Evolutionary conservation across 2,888 invertebrate genomes (phyloP).

Genomic region (Pandemis corylana): DNA sequence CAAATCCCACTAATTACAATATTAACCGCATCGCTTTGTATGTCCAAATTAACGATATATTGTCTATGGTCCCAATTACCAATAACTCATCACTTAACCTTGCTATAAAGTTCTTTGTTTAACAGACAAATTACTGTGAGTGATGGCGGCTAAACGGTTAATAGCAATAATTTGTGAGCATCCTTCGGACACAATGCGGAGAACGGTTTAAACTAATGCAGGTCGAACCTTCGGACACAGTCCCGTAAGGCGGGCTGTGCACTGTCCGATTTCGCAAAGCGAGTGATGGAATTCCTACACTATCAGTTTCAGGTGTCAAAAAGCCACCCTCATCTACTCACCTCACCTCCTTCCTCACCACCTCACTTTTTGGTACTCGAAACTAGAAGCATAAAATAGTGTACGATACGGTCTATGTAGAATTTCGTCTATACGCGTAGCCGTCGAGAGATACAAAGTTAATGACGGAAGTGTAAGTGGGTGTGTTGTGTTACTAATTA

Average conservation of each 20-base stretch:
- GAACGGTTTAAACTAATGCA: conserved; percentile 49
- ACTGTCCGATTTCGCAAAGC: background rate
- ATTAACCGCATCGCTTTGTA: background rate
- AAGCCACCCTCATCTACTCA: no score
- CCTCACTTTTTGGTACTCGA: no score
- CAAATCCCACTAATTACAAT: conserved; percentile 7
- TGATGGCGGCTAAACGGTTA: conserved; percentile 37
- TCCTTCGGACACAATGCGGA: conserved; percentile 60
- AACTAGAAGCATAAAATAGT: no score
- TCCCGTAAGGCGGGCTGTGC: conserved; percentile 31
- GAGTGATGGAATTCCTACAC: background rate
- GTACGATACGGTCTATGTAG: no score
- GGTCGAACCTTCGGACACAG: conserved; percentile 56
- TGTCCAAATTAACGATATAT: conserved; percentile 5
- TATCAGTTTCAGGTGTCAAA: no score
- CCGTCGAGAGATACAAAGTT: no score
- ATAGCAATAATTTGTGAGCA: conserved; percentile 37
- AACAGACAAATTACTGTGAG: conserved; percentile 38
- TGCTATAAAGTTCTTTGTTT: conserved; percentile 37
- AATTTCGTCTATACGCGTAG: background rate
- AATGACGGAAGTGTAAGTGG: background rate
- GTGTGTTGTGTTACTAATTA: background rate
- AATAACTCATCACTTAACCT: conserved; percentile 32
- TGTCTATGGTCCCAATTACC: conserved; percentile 29
- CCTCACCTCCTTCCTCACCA: no score